Base-by-base conservation (phyloP, 2,888 invertebrate genomes). In the Taphrorychus bicolor region DNA sequence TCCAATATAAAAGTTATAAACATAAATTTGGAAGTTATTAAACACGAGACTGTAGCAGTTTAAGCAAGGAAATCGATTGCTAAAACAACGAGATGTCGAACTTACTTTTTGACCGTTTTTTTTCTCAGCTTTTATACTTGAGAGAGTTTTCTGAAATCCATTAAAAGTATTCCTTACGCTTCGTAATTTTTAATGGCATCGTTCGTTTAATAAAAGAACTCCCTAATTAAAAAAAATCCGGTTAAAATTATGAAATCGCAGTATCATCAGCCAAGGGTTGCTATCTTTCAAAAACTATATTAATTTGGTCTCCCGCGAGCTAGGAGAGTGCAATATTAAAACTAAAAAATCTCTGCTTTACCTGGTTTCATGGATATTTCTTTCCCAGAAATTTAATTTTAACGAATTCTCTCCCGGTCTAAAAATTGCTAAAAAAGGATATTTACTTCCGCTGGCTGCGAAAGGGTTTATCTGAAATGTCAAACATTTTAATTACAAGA, bases 301-400 rank as follows among this genome's bases (percentile, higher is more conserved):
- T 32, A 11, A 32, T 32, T 3, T 3, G 69, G 69, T 66, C 66
- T 60, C n/a, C 48, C 9, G 7, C 16, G 16, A 3, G 9, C 16
- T 48, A 16, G 16, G 48, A 9, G 9, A 18, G 2, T 63, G 58
- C 63, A 61, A 69, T 64, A 66, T 64, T 59, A 69, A 67, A 70
- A 73, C 70, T 69, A 70, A 70, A 65, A 67, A 70, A 62, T 56
- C 69, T 51, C 59, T 60, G 56, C 42, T 54, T 51, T 70, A 71
- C 71, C 70, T 71, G 67, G 66, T 70, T 73, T 69, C 57, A 63
- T 24, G 59, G 56, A 65, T 57, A 69, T 66, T 66, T 69, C 60
- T 59, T 63, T 54, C 19, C 61, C 51, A 63, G 61, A 32, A 66
- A 70, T 70, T 66, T 65, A 62, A 68, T 70, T 64, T 70, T 69